phyloP scores from a whole-genome alignment of 2,113 vertebrate species.

The Corythoichthys intestinalis region DNA sequence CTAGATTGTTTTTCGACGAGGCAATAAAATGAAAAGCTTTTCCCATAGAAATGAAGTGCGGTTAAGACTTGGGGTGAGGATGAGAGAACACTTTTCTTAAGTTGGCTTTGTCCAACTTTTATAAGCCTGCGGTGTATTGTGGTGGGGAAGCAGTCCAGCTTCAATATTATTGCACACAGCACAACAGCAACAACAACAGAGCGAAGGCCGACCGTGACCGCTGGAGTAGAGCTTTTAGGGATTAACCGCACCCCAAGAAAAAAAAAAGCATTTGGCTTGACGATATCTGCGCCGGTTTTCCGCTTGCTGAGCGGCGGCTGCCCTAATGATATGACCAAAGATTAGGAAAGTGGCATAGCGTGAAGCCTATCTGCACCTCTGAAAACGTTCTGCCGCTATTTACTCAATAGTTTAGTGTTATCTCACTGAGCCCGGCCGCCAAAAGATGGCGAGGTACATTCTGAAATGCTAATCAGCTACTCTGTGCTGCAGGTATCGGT shows the following conservation, averaged over 20 bases:
- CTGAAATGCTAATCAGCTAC: constrained; percentile 25
- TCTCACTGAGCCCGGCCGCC: neutral
- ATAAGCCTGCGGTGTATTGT: constrained; percentile 24
- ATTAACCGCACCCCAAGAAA: constrained; percentile 11
- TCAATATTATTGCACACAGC: constrained; percentile 44
- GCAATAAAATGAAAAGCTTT: neutral
- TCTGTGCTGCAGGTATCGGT: constrained; percentile 1
- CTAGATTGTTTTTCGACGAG: neutral
- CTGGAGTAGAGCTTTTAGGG: neutral
- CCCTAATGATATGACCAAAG: constrained; percentile 4
- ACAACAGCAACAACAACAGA: constrained; percentile 57
- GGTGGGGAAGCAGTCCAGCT: constrained; percentile 64
- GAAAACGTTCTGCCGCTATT: neutral
- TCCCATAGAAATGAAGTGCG: neutral
- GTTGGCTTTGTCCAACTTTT: neutral
- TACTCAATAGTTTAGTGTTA: constrained; percentile 12
- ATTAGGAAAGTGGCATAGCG: neutral
- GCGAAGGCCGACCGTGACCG: constrained; percentile 52
- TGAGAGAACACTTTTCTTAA: neutral
- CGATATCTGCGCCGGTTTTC: constrained; percentile 21
- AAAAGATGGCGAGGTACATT: constrained; percentile 5
- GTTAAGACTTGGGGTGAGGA: neutral
- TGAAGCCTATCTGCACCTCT: constrained; percentile 2
- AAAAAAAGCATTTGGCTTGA: constrained; percentile 25
- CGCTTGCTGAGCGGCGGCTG: constrained; percentile 14